Percentiles rank a stretch among this genome's conserved stretches.
phyloP scores from a whole-genome alignment of 2,797 vertebrate genomes.

The Mionectes olivaceus region DNA sequence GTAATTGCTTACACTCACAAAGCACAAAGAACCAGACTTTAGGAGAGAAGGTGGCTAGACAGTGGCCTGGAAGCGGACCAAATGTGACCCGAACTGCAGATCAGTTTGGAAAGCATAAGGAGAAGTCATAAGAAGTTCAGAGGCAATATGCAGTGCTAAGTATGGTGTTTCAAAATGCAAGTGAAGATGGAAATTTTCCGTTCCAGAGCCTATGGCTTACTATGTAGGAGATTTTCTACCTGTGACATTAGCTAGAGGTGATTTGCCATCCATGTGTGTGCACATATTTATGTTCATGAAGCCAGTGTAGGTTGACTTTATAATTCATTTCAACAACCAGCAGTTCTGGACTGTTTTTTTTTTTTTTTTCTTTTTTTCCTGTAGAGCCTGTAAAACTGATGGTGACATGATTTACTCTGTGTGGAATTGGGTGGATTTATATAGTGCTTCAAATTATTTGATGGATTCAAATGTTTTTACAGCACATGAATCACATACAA shows the following conservation, averaged over 20 bases:
- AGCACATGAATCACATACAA: neutral
- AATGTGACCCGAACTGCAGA: neutral
- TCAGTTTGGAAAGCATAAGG: neutral
- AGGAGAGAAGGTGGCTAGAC: neutral
- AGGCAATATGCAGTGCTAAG: neutral
- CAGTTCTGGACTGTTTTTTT: neutral
- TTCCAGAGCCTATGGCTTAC: neutral
- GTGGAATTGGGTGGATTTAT: neutral
- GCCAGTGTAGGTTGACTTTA: neutral
- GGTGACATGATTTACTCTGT: neutral
- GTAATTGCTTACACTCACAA: neutral
- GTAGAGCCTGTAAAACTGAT: neutral
- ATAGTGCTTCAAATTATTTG: neutral
- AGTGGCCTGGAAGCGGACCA: neutral
- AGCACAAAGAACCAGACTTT: neutral
- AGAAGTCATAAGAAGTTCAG: neutral
- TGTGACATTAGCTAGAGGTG: neutral
- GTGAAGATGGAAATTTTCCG: neutral
- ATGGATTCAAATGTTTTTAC: neutral
- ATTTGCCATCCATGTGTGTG: neutral
- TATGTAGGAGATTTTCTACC: neutral
- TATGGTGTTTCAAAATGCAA: neutral
- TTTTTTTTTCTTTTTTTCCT: neutral
- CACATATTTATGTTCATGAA: neutral
- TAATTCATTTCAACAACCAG: neutral